Evolutionary conservation across 1,140 invertebrate genomes (phyloP).

Genomic region (Bombus sibiricus): DNA sequence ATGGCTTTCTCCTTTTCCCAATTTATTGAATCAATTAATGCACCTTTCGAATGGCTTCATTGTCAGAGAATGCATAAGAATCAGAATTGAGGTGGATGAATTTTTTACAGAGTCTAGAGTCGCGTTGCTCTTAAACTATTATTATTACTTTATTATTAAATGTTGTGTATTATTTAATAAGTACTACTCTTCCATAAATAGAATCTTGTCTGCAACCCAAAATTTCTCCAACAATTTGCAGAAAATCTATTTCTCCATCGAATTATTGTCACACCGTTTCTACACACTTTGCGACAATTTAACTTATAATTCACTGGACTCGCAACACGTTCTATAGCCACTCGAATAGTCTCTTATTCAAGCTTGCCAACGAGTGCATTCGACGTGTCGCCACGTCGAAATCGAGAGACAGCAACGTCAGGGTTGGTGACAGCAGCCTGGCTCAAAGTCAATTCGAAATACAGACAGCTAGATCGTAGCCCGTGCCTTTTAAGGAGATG

Average conservation of each 20-base stretch:
- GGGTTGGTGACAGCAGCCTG: constrained; percentile 18
- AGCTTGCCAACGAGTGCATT: constrained; percentile 12
- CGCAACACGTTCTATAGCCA: background rate
- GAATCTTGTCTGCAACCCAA: no score
- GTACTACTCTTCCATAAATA: no score
- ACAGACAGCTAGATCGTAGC: constrained; percentile 56
- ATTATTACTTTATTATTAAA: no score
- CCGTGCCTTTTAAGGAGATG: constrained; percentile 53
- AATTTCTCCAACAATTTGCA: background rate
- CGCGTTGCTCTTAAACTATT: no score
- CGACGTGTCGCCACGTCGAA: constrained; percentile 42
- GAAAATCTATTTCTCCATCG: background rate
- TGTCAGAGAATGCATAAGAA: no score
- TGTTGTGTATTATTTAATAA: no score
- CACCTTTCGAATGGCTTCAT: no score
- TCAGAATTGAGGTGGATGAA: no score
- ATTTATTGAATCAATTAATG: no score
- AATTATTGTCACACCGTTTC: background rate
- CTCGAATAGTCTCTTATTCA: background rate
- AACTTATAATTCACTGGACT: background rate
- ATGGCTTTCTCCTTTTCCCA: no score
- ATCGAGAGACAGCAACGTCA: constrained; percentile 25
- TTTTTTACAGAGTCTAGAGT: no score
- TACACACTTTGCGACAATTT: no score
- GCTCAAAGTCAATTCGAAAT: constrained; percentile 44